phyloP scores from a whole-genome alignment of 2,113 vertebrate genomes.

The Fregetta grallaria region DNA sequence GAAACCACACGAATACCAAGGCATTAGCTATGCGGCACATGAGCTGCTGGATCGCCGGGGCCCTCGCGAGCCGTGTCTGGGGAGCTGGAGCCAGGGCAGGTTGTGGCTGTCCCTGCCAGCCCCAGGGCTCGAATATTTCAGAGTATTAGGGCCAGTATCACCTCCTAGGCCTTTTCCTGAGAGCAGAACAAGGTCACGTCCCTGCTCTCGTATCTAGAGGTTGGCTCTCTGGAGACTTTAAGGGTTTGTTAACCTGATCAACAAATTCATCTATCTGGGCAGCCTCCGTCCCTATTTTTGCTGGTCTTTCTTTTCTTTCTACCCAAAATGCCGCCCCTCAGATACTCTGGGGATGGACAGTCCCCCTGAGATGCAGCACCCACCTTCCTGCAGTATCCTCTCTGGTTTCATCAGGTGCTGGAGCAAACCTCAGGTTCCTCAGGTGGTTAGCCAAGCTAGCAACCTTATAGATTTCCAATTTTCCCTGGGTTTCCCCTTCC shows the following conservation, averaged over 20 bases:
- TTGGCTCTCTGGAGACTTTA: neutral
- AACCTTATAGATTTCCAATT: neutral
- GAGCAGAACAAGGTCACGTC: neutral
- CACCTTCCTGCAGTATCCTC: neutral
- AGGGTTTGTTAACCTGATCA: neutral
- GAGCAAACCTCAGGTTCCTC: neutral
- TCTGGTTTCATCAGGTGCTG: neutral
- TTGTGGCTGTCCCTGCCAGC: neutral
- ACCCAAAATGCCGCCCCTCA: neutral
- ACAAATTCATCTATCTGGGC: neutral
- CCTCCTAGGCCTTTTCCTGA: neutral
- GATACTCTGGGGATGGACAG: neutral
- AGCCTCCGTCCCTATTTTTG: neutral
- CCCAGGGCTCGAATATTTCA: neutral
- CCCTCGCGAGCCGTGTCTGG: accelerated
- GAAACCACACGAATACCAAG: conserved; percentile 25
- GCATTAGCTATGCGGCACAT: neutral
- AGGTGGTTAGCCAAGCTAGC: neutral
- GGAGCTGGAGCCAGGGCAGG: neutral
- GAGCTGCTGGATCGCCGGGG: neutral
- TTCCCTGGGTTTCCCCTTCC: neutral
- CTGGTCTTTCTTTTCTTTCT: neutral
- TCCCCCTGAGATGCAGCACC: neutral
- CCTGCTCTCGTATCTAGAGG: accelerated
- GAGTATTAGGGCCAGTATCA: neutral